Evolutionary conservation across 2,797 vertebrate species (phyloP).

Genomic region (Ptychadena robeensis): DNA sequence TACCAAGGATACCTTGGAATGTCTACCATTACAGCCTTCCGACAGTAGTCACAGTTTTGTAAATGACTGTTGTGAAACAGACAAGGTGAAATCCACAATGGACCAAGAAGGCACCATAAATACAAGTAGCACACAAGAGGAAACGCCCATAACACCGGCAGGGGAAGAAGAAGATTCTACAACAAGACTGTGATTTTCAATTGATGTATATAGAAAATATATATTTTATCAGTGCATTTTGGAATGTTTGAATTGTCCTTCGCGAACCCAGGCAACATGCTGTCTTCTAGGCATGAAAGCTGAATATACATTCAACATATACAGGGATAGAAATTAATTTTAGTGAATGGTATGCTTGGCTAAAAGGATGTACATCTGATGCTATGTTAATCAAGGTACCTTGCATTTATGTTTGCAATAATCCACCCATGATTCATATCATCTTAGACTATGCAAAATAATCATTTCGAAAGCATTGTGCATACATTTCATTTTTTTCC

Average conservation of each 20-base stretch:
- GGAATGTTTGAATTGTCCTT: slow-evolving; percentile 67
- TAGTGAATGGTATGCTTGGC: slow-evolving; percentile 67
- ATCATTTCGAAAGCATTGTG: slow-evolving; percentile 13
- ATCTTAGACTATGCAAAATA: slow-evolving; percentile 55
- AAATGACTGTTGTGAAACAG: slow-evolving; percentile 66
- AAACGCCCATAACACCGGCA: slow-evolving; percentile 61
- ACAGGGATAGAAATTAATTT: slow-evolving; percentile 63
- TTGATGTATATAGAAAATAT: slow-evolving; percentile 61
- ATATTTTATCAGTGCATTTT: slow-evolving; percentile 68
- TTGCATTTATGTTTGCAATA: slow-evolving; percentile 67
- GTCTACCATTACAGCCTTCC: slow-evolving; percentile 64
- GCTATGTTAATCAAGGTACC: neutral
- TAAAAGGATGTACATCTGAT: slow-evolving; percentile 63
- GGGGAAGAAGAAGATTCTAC: slow-evolving; percentile 73
- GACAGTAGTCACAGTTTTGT: slow-evolving; percentile 64
- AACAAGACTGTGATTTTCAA: slow-evolving; percentile 75
- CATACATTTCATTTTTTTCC: neutral
- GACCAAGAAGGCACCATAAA: slow-evolving; percentile 46
- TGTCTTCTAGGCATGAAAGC: slow-evolving; percentile 66
- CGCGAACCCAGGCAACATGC: slow-evolving; percentile 68
- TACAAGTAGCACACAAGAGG: slow-evolving; percentile 66
- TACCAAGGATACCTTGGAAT: slow-evolving; percentile 60
- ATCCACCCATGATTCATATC: slow-evolving; percentile 64
- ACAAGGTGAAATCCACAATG: slow-evolving; percentile 64
- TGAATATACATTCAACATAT: slow-evolving; percentile 64